Conservation (phyloP, 2,113 vertebrate species). For the Dromaius novaehollandiae region DNA sequence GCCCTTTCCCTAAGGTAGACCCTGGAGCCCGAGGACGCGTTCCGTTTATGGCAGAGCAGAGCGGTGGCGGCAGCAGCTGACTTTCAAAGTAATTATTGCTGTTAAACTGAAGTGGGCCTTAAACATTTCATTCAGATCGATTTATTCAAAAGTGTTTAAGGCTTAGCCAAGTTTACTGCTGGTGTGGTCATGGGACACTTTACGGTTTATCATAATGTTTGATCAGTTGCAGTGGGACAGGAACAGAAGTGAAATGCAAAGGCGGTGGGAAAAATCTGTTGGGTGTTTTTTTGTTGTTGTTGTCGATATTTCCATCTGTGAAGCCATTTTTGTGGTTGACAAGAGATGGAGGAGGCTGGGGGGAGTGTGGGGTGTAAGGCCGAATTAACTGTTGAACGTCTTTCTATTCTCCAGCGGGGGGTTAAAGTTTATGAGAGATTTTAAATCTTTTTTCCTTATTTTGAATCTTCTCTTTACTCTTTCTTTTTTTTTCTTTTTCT, state of each 20-base stretch:
- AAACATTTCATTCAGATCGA: slow-evolving; percentile 67
- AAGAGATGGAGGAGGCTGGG: background rate
- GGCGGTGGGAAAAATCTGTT: background rate
- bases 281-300: background rate
- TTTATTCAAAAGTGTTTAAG: slow-evolving; percentile 76
- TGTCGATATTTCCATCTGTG: background rate
- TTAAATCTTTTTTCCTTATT: slow-evolving; percentile 69
- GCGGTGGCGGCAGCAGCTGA: background rate
- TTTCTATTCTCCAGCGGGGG: slow-evolving; percentile 24
- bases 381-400: slow-evolving; percentile 21
- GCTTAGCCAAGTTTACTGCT: slow-evolving; percentile 64
- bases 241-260: slow-evolving; percentile 7
- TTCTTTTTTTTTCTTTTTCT: background rate
- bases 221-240: slow-evolving; percentile 38
- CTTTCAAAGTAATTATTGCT: slow-evolving; percentile 46
- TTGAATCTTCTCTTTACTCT: slow-evolving; percentile 49
- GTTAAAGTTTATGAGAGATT: slow-evolving; percentile 74
- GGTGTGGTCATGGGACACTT: slow-evolving; percentile 17
- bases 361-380: background rate
- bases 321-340: slow-evolving; percentile 16
- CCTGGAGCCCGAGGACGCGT: background rate
- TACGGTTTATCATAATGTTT: slow-evolving; percentile 55
- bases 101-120: slow-evolving; percentile 57
- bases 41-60: background rate
- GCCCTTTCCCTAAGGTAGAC: background rate